Evolutionary conservation across 1,140 invertebrate genomes (phyloP).

Genomic region (Lucilia sericata): DNA sequence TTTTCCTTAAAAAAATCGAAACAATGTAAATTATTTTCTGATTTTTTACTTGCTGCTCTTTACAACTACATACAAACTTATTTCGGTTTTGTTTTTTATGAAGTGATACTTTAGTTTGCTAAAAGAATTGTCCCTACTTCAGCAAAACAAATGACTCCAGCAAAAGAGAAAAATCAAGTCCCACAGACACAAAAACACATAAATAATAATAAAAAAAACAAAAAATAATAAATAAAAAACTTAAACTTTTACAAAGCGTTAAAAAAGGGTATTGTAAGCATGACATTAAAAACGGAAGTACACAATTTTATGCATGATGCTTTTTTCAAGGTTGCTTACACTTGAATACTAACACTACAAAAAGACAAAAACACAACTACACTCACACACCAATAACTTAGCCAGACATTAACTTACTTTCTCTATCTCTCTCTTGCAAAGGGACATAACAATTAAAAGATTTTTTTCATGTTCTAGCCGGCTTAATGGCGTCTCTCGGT

Average conservation of each 20-base stretch:
- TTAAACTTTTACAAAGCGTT: background rate
- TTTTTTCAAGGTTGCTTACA: constrained; percentile 20
- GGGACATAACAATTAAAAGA: background rate
- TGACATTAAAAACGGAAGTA: constrained; percentile 41
- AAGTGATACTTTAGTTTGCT: background rate
- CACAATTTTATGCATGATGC: constrained; percentile 36
- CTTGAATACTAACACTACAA: background rate
- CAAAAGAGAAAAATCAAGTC: background rate
- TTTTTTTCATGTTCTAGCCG: background rate
- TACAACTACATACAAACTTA: no score
- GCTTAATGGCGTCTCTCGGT: constrained; percentile 12
- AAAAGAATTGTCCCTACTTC: constrained; percentile 2
- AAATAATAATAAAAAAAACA: constrained; percentile 7
- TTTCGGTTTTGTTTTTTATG: background rate
- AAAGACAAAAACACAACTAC: background rate
- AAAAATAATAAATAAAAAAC: background rate
- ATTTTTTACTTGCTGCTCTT: no score
- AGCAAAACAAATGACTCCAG: constrained; percentile 24
- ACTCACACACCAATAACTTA: background rate
- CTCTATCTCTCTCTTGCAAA: background rate
- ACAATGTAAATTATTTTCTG: no score
- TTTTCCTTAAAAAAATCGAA: no score
- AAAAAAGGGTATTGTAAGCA: constrained; percentile 4
- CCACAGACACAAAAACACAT: background rate
- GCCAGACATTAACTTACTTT: background rate